Conservation (phyloP, 2,888 invertebrate genomes). For the Melanargia galathea region DNA sequence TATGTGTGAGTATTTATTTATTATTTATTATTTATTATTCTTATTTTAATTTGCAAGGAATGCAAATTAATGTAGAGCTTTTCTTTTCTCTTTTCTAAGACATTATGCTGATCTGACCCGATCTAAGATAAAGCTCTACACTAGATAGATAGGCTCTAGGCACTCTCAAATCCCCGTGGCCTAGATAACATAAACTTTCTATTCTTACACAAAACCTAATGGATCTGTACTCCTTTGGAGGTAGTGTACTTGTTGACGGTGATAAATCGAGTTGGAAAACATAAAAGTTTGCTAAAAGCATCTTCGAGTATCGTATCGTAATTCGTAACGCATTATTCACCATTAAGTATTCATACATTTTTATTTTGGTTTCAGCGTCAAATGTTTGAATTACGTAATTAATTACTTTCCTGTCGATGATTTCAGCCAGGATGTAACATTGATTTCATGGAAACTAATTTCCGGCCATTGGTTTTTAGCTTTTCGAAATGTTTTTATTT, state of each 20-base stretch:
- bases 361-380: background rate
- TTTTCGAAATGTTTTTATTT: background rate
- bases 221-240: slow-evolving; percentile 33
- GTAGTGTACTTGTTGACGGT: slow-evolving; percentile 30
- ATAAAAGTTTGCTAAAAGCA: slow-evolving; percentile 33
- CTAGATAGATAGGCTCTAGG: slow-evolving; percentile 4
- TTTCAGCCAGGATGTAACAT: background rate
- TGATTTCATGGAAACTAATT: background rate
- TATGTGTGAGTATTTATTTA: no score
- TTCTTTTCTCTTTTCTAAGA: background rate
- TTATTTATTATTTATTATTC: no score
- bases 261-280: slow-evolving; percentile 35
- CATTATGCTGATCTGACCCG: background rate
- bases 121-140: background rate
- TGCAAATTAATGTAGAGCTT: background rate
- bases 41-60: no score
- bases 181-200: slow-evolving; percentile 37
- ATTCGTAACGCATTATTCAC: background rate
- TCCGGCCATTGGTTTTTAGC: background rate
- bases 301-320: slow-evolving; percentile 14
- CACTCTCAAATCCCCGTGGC: slow-evolving; percentile 30
- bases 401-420: background rate
- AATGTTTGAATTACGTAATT: background rate
- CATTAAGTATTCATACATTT: background rate
- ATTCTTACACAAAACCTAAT: slow-evolving; percentile 36